Evolutionary conservation across 2,888 invertebrate genomes (phyloP).

Genomic region (Anthophora plumipes): DNA sequence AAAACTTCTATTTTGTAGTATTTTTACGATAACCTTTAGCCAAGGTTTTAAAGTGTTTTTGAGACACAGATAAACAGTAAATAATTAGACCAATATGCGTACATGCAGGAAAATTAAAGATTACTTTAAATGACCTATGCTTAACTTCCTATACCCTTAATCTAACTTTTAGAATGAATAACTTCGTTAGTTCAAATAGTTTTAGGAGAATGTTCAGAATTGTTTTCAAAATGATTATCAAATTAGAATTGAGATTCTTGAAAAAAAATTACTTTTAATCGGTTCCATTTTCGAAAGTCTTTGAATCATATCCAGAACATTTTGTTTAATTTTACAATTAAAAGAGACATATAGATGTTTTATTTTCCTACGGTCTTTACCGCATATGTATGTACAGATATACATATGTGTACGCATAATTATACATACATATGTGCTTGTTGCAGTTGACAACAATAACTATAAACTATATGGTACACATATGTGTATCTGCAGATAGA

Average conservation of each 20-base stretch:
- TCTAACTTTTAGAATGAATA: background rate
- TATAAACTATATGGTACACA: constrained; percentile 66
- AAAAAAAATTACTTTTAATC: background rate
- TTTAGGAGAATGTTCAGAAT: too few relatives aligned
- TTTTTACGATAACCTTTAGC: background rate
- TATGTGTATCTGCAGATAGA: constrained; percentile 45
- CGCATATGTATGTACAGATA: constrained; percentile 57
- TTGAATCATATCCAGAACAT: constrained; percentile 10
- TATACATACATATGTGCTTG: constrained; percentile 37
- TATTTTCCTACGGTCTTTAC: background rate
- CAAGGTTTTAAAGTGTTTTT: background rate
- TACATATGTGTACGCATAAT: constrained; percentile 41
- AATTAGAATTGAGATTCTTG: background rate
- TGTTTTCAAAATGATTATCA: background rate
- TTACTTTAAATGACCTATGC: background rate
- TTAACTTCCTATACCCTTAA: background rate
- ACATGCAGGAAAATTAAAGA: background rate
- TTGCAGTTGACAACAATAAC: constrained; percentile 59
- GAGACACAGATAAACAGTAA: background rate
- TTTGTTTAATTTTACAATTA: constrained; percentile 18
- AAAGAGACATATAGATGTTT: constrained; percentile 32
- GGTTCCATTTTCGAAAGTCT: background rate
- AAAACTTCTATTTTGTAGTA: background rate
- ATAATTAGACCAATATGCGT: too few relatives aligned
- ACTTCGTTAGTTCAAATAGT: background rate